A percentile compares a stretch with the other conserved stretches of the same genome.
Conservation (phyloP, 2,888 invertebrate species). For the Lithophane semibrunnea region DNA sequence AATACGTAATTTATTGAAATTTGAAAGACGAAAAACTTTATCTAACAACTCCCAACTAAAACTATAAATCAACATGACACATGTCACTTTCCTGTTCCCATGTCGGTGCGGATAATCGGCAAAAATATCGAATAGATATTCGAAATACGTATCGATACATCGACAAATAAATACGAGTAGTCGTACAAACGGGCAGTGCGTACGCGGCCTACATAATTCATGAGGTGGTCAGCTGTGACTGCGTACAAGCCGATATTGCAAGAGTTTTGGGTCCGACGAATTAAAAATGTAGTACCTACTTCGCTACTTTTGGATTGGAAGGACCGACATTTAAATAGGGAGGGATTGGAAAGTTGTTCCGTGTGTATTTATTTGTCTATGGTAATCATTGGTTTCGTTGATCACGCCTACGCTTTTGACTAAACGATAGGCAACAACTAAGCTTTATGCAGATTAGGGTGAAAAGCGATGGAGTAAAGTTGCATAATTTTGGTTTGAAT, state of each 20-base stretch:
- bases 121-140: conserved; percentile 68
- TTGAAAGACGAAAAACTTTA: conserved; percentile 56
- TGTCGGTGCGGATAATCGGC: conserved; percentile 61
- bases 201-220: conserved; percentile 69
- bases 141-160: conserved; percentile 68
- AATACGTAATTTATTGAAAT: conserved; percentile 50
- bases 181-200: conserved; percentile 62
- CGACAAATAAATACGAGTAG: conserved; percentile 70
- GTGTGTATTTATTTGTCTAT: conserved; percentile 57
- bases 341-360: conserved; percentile 55
- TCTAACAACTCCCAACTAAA: conserved; percentile 39
- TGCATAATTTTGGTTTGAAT: not conserved
- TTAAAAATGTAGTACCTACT: conserved; percentile 64
- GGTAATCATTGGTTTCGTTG: conserved; percentile 41
- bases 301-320: conserved; percentile 48
- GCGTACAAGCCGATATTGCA: conserved; percentile 64
- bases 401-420: conserved; percentile 34
- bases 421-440: conserved; percentile 27
- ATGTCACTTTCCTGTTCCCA: conserved; percentile 62
- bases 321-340: conserved; percentile 55
- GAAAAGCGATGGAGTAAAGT: not conserved
- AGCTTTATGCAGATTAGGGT: conserved; percentile 41
- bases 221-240: conserved; percentile 62
- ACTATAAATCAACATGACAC: conserved; percentile 63
- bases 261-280: conserved; percentile 65